Base-by-base conservation (phyloP, 2,113 vertebrate species). In the Pithys albifrons region DNA sequence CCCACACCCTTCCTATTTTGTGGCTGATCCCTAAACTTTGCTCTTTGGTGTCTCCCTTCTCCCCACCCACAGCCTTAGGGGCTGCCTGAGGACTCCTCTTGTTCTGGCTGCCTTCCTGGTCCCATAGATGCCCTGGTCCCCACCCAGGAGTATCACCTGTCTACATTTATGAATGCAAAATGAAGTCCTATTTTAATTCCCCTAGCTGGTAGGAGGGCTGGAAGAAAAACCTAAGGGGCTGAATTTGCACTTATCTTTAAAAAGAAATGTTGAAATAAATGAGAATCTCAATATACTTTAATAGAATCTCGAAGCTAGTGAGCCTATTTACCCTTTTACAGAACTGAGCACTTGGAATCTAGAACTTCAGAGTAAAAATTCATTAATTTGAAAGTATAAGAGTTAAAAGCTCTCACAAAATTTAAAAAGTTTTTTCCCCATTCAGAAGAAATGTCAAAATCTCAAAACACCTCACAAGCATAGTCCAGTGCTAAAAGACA, bases 51-150 rank as follows among this genome's bases (percentile, higher is more conserved):
- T 61, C 9, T 75, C 7, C 31, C 12, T 43, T 81, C 10, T 94
- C 14, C 24, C 19, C 6, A 52, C 0, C 4, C 8, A 7, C 2
- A 3, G 7, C 57, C 14, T 28, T 85, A n/a, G 10, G 37, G 17
- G 4, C 2, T 54, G 12, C 19, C 35, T 82, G 77, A 71, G 24
- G 35, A n/a, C 23, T n/a, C 14, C 10, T 55, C 37, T 61, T 59
- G 2, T 54, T 46, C 33, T 57, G 31, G 3, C 17, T 78, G 10
- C 4, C 31, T 5, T 77, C 31, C n/a, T 9, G 55, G 29, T 64
- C 14, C 66, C 29, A 43, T 24, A 27, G 33, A 24, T 78, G 14
- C 3, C 0, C 2, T 51, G 15, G 13, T 74, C 7, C 17, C 46
- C 33, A 33, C 5, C 17, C 20, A 57, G 16, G 14, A 55, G 5